Base-by-base conservation (phyloP, 2,113 vertebrate species). In the Chloropsis cyanopogon region DNA sequence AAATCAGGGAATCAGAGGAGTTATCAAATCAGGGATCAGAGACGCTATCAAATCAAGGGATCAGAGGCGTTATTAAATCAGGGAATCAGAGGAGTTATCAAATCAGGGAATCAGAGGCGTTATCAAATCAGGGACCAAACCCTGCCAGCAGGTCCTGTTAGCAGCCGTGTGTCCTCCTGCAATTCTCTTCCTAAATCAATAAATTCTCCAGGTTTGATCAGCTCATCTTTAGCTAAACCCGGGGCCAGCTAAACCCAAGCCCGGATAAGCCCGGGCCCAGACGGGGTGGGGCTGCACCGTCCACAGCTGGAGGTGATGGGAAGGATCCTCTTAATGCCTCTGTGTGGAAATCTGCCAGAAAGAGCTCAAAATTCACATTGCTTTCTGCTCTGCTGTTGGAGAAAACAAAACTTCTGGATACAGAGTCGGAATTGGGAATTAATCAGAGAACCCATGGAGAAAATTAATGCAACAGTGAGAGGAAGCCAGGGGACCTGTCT, bases 261-360 rank as follows among this genome's bases (percentile, higher is more conserved):
- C 31, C 35, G 31, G 31, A 2, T 17, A 7, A 41, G 2, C 24
- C 59, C 1, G 2, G 66, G 41, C 28, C 37, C 33, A 31, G 15
- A 4, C 0, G 0, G 13, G 35, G 3, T 4, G 29, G 8, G 39
- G 28, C 50, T 56, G 42, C 50, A 35, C n/a, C 9, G 8, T 11
- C 78, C 52, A 13, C 31, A 5, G 6, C 22, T 26, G 53, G 46
- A 20, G 53, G 18, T 12, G 53, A 28, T 9, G 14, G 29, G 49
- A 14, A 78, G 49, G 15, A 12, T 39, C 57, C 63, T 72, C 20
- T 1, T 4, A 19, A 13, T 11, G 41, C 4, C 5, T 6, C 33
- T 26, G 25, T 14, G 47, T 19, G 54, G 66, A 75, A 83, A 84
- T 56, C 77, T 25, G 12, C 14, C 12, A 1, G 0, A 37, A 23